phyloP scores from a whole-genome alignment of 1,140 invertebrate species.

The Lasaia peninsularis region DNA sequence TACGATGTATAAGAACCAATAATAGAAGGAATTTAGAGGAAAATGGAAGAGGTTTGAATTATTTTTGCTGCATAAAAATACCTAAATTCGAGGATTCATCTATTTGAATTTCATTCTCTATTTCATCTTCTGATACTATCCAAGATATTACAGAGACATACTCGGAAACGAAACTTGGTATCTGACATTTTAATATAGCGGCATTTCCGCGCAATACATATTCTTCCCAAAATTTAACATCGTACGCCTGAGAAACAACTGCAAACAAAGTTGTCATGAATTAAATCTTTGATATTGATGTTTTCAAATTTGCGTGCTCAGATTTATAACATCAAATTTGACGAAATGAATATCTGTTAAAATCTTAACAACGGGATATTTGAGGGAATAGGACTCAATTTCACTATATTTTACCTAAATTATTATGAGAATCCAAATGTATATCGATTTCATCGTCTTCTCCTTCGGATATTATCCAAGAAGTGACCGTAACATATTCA shows the following conservation, averaged over 20 bases:
- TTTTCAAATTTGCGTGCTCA: background rate
- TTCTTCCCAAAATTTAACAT: constrained; percentile 92
- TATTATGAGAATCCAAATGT: constrained; percentile 56
- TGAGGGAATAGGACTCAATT: background rate
- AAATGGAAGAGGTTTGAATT: constrained; percentile 1
- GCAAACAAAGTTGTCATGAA: constrained; percentile 39
- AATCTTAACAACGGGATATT: background rate
- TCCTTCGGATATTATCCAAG: constrained; percentile 89
- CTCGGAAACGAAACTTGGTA: constrained; percentile 92
- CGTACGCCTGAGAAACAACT: constrained; percentile 93
- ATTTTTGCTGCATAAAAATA: constrained; percentile 25
- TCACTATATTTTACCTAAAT: constrained; percentile 53
- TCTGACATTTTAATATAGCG: constrained; percentile 91
- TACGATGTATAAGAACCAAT: background rate
- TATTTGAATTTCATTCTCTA: constrained; percentile 59
- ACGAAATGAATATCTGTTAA: background rate
- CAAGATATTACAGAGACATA: constrained; percentile 89
- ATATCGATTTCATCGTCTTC: constrained; percentile 57
- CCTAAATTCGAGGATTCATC: constrained; percentile 52
- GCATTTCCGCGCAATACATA: constrained; percentile 92
- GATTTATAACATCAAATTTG: background rate
- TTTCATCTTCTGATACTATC: constrained; percentile 79
- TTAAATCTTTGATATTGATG: background rate
- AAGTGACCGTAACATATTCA: constrained; percentile 87
- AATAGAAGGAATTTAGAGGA: background rate